phyloP scores from a whole-genome alignment of 2,797 vertebrate genomes.

The Schizopygopsis pylzovi region DNA sequence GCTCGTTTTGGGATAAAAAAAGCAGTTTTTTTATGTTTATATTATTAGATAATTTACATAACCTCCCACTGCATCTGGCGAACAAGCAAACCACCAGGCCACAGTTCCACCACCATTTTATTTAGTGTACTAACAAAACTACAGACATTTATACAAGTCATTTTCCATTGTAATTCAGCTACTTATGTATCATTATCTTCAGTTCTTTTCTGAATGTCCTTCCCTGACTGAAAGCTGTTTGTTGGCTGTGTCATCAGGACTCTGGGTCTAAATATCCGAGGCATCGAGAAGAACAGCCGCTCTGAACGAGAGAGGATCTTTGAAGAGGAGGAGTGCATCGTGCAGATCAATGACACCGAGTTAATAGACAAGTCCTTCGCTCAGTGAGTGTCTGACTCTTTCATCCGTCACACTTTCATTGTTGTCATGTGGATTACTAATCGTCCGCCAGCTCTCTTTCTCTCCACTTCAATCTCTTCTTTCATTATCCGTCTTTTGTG shows the following conservation, averaged over 20 bases:
- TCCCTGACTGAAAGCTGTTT: slow-evolving; percentile 40
- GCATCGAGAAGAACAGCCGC: slow-evolving; percentile 89
- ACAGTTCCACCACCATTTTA: not conserved
- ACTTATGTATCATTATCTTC: not conserved
- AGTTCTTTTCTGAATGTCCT: slow-evolving; percentile 28
- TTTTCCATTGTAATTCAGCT: not conserved
- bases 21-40: not conserved
- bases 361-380: slow-evolving; percentile 91
- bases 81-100: not conserved
- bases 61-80: not conserved
- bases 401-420: slow-evolving; percentile 34
- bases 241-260: slow-evolving; percentile 74
- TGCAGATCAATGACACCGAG: slow-evolving; percentile 88
- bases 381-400: slow-evolving; percentile 80
- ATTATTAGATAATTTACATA: not conserved
- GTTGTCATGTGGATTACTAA: slow-evolving; percentile 16
- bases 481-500: slow-evolving; percentile 13
- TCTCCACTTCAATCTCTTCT: slow-evolving; percentile 1
- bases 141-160: not conserved
- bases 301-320: slow-evolving; percentile 87
- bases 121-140: not conserved
- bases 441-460: not conserved
- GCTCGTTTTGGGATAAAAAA: no score
- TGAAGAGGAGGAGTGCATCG: slow-evolving; percentile 90
- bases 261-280: slow-evolving; percentile 90